These are phyloP conservation scores for Pseudococcus longispinus DNA, from an alignment of 2,888 invertebrate genomes.

Conservation along the genomic window DNA sequence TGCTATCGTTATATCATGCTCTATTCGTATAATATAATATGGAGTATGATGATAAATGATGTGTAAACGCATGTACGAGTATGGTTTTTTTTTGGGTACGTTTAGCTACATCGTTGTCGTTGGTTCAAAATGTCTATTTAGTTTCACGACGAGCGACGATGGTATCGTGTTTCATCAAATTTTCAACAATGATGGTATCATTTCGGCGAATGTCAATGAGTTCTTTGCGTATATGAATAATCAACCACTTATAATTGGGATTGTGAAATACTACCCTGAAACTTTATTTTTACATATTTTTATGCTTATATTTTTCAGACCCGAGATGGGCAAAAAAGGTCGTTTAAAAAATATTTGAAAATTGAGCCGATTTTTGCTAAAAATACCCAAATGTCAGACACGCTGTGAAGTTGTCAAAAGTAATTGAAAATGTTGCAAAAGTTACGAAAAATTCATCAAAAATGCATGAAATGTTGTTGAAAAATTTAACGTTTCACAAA, in stretches of 20 bases:
- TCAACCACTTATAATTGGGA: background rate
- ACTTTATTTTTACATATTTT: too few species aligned
- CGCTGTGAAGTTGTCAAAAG: too few species aligned
- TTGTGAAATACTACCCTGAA: background rate
- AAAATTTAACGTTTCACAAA: too few species aligned
- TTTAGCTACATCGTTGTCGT: background rate
- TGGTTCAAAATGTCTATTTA: background rate
- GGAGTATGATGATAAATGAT: constrained; percentile 5
- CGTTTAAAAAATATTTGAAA: too few species aligned
- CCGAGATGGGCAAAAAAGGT: too few species aligned
- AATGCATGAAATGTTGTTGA: too few species aligned
- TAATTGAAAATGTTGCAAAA: too few species aligned
- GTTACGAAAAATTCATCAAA: too few species aligned
- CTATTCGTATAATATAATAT: background rate
- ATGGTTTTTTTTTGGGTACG: background rate
- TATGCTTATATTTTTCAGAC: too few species aligned
- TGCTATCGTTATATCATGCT: background rate
- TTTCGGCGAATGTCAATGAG: background rate
- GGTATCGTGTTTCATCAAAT: constrained; percentile 1
- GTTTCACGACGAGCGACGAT: background rate
- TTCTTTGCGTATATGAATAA: background rate
- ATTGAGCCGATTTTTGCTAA: too few species aligned
- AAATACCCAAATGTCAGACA: too few species aligned
- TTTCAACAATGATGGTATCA: background rate
- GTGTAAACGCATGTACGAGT: background rate